These are phyloP conservation scores for Zele albiditarsus DNA, from an alignment of 2,888 invertebrate species.

Conservation along the genomic window DNA sequence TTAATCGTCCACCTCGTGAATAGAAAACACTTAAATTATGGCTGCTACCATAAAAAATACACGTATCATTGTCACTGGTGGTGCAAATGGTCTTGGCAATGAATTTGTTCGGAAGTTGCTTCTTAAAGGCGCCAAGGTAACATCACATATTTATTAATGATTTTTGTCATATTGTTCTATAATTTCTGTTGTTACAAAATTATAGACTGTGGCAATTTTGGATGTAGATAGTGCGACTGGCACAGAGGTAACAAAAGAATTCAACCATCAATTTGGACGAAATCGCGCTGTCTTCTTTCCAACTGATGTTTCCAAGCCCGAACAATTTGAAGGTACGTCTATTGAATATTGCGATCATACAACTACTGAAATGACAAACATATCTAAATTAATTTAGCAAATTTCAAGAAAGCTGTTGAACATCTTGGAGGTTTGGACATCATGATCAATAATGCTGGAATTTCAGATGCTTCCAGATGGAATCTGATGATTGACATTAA, in stretches of 20 bases:
- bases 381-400: slow-evolving; percentile 21
- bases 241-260: not conserved
- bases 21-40: not conserved
- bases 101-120: slow-evolving; percentile 61
- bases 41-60: slow-evolving; percentile 62
- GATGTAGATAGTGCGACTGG: slow-evolving; percentile 51
- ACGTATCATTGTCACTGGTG: slow-evolving; percentile 65
- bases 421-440: slow-evolving; percentile 74
- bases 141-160: slow-evolving; percentile 30
- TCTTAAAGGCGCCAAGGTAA: slow-evolving; percentile 64
- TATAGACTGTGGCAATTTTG: not conserved
- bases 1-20: not conserved
- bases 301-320: slow-evolving; percentile 72
- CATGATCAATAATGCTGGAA: slow-evolving; percentile 72
- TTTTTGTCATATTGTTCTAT: not conserved
- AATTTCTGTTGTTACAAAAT: no score
- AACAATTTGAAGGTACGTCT: slow-evolving; percentile 70
- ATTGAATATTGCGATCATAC: not conserved
- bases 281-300: slow-evolving; percentile 69
- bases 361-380: not conserved
- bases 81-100: slow-evolving; percentile 60
- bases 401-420: no score
- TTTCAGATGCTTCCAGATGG: slow-evolving; percentile 31
- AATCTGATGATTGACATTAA: slow-evolving; percentile 42
- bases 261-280: not conserved